Conservation (phyloP, 2,797 vertebrate genomes). For the Borostomias antarcticus region DNA sequence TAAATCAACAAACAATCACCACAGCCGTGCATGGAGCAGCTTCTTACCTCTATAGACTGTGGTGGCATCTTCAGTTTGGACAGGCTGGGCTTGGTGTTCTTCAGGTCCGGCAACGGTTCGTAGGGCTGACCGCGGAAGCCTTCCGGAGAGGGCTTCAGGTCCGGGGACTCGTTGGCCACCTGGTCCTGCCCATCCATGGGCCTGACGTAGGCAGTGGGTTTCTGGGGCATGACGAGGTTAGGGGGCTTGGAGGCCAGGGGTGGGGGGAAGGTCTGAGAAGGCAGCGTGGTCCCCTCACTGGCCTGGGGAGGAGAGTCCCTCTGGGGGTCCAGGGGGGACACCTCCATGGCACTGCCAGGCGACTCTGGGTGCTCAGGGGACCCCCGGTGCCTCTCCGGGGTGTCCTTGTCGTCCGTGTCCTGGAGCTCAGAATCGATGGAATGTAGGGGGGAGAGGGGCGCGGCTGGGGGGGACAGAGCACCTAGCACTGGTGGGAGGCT, state of each 20-base stretch:
- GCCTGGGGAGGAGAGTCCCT: conserved; percentile 55
- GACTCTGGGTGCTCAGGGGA: conserved; percentile 59
- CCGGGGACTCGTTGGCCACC: conserved; percentile 82
- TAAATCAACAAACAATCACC: not conserved
- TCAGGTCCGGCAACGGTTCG: conserved; percentile 74
- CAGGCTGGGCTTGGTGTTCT: conserved; percentile 76
- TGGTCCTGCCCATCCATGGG: conserved; percentile 97
- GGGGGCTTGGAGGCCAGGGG: conserved; percentile 82
- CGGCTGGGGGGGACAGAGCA: conserved; percentile 72
- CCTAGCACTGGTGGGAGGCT: conserved; percentile 72
- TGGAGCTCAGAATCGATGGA: conserved; percentile 77
- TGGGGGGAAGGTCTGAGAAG: conserved; percentile 83
- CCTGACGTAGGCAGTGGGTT: conserved; percentile 94
- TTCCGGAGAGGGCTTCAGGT: conserved; percentile 84
- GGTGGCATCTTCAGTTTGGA: conserved; percentile 79
- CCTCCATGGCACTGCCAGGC: conserved; percentile 39
- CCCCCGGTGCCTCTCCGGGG: conserved; percentile 50
- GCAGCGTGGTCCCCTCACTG: conserved; percentile 68
- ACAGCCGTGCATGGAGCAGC: not conserved
- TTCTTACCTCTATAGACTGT: conserved; percentile 84
- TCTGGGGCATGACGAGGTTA: conserved; percentile 81
- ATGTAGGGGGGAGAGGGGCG: conserved; percentile 81
- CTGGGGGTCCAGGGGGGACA: conserved; percentile 53
- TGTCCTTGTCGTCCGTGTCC: conserved; percentile 65
- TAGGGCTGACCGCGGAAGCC: conserved; percentile 74